Conservation (phyloP, 1,140 invertebrate species). For the Heliconius melpomene region DNA sequence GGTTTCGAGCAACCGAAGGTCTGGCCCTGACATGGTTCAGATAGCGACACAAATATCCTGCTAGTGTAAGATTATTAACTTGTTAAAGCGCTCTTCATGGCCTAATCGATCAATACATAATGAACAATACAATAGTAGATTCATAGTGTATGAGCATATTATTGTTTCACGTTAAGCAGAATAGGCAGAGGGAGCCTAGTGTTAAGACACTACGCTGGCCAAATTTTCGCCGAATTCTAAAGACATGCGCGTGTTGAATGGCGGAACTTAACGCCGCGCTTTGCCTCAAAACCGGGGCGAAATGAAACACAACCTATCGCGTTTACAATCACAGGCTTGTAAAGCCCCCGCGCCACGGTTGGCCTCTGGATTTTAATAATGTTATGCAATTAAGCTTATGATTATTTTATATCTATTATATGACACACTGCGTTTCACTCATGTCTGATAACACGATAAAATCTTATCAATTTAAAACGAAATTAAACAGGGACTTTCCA, state of each 20-base stretch:
- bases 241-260: too few relatives aligned
- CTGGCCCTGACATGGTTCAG: conserved; percentile 55
- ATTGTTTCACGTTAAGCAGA: too few relatives aligned
- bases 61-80: conserved; percentile 11
- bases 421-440: background rate
- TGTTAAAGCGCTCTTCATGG: background rate
- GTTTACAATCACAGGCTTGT: too few relatives aligned
- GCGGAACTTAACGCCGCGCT: too few relatives aligned
- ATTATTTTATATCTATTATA: background rate
- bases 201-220: too few relatives aligned
- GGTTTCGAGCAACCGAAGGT: conserved; percentile 51
- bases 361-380: background rate
- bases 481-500: background rate
- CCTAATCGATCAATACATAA: background rate
- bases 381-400: background rate
- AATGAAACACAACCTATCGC: too few relatives aligned
- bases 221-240: too few relatives aligned
- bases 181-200: too few relatives aligned
- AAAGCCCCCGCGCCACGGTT: too few relatives aligned
- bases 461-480: background rate
- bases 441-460: background rate
- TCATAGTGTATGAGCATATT: background rate
- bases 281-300: too few relatives aligned
- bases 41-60: conserved; percentile 14
- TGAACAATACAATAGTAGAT: background rate